These are phyloP conservation scores for Sceloporus undulatus DNA, from an alignment of 2,113 vertebrate species.

Conservation along the genomic window DNA sequence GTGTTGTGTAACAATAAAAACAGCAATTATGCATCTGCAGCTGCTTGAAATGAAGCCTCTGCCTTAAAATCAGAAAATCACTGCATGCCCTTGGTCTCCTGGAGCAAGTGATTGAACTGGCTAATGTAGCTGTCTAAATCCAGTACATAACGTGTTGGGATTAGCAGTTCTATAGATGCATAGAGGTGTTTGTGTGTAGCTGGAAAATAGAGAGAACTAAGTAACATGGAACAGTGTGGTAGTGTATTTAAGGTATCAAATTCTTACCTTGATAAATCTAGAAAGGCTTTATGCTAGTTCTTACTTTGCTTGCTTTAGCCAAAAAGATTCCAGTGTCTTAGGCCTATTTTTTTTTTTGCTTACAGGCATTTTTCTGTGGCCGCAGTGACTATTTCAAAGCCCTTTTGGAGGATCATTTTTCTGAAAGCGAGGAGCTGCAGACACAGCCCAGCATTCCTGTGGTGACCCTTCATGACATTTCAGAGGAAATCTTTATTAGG, in stretches of 20 bases:
- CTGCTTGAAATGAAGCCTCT: neutral
- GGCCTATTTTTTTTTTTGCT: slow-evolving; percentile 34
- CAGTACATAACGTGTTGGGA: too few species aligned
- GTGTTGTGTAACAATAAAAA: too few species aligned
- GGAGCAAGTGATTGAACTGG: neutral
- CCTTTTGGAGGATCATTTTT: slow-evolving; percentile 93
- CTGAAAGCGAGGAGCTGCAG: slow-evolving; percentile 87
- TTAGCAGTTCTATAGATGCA: too few species aligned
- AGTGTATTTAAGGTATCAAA: neutral
- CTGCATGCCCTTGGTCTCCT: neutral
- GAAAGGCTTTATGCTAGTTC: too few species aligned
- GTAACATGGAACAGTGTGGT: too few species aligned
- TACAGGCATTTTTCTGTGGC: slow-evolving; percentile 95
- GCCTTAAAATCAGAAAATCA: neutral
- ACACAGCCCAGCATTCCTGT: slow-evolving; percentile 88
- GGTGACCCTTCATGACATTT: slow-evolving; percentile 89
- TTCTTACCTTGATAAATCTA: neutral
- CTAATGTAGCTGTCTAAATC: neutral
- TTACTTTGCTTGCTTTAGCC: neutral
- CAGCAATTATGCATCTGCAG: too few species aligned
- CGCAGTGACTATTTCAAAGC: slow-evolving; percentile 98
- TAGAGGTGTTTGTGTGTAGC: neutral
- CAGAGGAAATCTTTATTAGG: slow-evolving; percentile 89
- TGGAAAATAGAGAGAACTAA: neutral
- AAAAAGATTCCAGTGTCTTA: neutral